These are phyloP conservation scores for Neodiprion virginianus DNA, from an alignment of 1,140 invertebrate species.

Conservation along the genomic window DNA sequence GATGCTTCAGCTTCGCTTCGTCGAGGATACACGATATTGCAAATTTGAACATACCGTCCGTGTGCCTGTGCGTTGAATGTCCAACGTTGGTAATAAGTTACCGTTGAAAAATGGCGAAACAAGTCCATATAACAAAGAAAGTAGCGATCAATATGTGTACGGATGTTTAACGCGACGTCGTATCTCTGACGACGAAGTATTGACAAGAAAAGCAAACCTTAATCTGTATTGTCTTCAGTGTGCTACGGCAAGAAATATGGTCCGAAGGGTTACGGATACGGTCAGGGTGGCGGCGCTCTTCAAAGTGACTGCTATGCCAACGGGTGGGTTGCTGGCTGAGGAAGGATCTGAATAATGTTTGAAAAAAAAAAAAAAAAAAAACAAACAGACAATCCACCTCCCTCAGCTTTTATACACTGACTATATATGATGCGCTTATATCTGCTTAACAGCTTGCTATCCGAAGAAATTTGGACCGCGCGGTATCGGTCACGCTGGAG, in stretches of 20 bases:
- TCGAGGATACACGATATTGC: neutral
- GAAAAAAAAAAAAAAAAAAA: constrained; percentile 26
- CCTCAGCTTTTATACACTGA: constrained; percentile 50
- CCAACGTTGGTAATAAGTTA: too few relatives aligned
- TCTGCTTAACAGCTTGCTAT: constrained; percentile 70
- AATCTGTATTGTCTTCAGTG: constrained; percentile 68
- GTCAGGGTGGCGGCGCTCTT: constrained; percentile 88
- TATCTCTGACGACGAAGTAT: neutral
- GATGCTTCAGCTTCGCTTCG: neutral
- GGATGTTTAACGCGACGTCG: neutral
- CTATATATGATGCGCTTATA: constrained; percentile 54
- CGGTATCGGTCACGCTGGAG: constrained; percentile 80
- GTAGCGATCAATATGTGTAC: too few relatives aligned
- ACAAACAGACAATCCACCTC: constrained; percentile 44
- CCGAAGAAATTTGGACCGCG: constrained; percentile 82
- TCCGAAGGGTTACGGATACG: constrained; percentile 93
- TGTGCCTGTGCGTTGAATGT: too few relatives aligned
- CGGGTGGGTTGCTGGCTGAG: constrained; percentile 66
- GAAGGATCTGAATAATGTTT: constrained; percentile 35
- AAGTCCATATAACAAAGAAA: too few relatives aligned
- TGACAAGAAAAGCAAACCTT: constrained; percentile 26
- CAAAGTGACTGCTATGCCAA: constrained; percentile 83
- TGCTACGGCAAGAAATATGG: constrained; percentile 95
- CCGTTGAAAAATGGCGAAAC: too few relatives aligned
- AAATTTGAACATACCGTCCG: too few relatives aligned